Evolutionary conservation across 1,140 invertebrate species (phyloP).

Genomic region (Drosophila grimshawi): DNA sequence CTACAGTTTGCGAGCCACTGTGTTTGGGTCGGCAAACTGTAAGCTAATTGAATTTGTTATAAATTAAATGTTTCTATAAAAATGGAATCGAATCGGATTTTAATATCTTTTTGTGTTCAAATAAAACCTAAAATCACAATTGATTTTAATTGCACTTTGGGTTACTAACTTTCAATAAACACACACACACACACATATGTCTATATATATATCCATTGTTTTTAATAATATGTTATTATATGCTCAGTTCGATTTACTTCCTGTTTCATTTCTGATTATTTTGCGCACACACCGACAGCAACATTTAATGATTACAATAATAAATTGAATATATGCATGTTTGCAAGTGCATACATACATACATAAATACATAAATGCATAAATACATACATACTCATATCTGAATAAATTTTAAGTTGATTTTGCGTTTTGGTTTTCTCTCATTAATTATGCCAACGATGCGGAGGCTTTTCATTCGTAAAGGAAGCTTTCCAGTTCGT

Average conservation of each 20-base stretch:
- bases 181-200: neutral
- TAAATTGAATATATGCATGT: conserved; percentile 29
- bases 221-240: conserved; percentile 11
- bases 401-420: conserved; percentile 23
- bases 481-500: conserved; percentile 80
- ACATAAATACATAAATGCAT: neutral
- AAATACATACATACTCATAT: neutral
- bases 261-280: conserved; percentile 22
- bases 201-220: neutral
- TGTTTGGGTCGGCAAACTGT: no score
- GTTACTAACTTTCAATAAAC: no score
- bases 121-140: no score
- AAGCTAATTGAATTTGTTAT: no score
- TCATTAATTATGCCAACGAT: conserved; percentile 73
- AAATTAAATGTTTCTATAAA: no score
- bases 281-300: neutral
- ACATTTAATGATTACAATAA: conserved; percentile 33
- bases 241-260: conserved; percentile 23
- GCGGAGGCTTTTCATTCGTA: conserved; percentile 62
- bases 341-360: neutral
- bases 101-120: no score
- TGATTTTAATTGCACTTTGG: no score
- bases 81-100: no score
- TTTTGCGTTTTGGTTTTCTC: conserved; percentile 56
- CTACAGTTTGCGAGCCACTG: no score